Evolutionary conservation across 2,113 vertebrate genomes (phyloP).

Genomic region (Zingel zingel): DNA sequence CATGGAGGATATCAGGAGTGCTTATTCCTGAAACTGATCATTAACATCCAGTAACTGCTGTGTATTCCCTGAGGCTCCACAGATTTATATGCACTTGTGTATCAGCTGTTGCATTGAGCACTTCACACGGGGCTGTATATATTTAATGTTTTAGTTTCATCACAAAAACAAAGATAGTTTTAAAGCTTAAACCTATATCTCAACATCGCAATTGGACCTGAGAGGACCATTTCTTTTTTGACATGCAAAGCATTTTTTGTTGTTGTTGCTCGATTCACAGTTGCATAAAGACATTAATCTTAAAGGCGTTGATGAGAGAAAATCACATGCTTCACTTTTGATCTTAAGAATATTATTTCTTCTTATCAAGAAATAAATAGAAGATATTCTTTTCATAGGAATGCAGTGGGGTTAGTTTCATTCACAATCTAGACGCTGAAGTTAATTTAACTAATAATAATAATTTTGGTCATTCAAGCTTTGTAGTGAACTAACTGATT

Average conservation of each 20-base stretch:
- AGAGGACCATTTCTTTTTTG: conserved; percentile 44
- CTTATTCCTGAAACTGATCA: not conserved
- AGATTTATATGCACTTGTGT: conserved; percentile 40
- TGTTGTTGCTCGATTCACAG: conserved; percentile 29
- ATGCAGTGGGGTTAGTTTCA: conserved; percentile 4
- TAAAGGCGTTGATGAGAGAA: conserved; percentile 17
- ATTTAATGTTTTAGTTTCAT: conserved; percentile 33
- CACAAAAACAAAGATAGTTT: conserved; percentile 28
- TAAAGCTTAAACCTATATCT: conserved; percentile 13
- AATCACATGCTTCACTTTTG: conserved; percentile 16
- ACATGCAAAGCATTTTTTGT: conserved; percentile 3
- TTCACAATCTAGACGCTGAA: not conserved
- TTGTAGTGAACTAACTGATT: conserved; percentile 28
- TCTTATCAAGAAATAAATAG: conserved; percentile 29
- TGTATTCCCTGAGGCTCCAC: conserved; percentile 3
- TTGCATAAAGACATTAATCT: conserved; percentile 40
- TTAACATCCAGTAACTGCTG: not conserved
- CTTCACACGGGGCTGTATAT: conserved; percentile 48
- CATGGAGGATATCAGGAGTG: not conserved
- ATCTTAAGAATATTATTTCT: conserved; percentile 1
- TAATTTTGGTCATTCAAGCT: conserved; percentile 41
- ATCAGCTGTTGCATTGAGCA: conserved; percentile 21
- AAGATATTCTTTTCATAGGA: conserved; percentile 20
- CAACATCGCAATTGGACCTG: conserved; percentile 4
- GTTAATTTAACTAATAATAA: conserved; percentile 15